Evolutionary conservation across 1,140 invertebrate species (phyloP).

Genomic region (Capitella teleta): DNA sequence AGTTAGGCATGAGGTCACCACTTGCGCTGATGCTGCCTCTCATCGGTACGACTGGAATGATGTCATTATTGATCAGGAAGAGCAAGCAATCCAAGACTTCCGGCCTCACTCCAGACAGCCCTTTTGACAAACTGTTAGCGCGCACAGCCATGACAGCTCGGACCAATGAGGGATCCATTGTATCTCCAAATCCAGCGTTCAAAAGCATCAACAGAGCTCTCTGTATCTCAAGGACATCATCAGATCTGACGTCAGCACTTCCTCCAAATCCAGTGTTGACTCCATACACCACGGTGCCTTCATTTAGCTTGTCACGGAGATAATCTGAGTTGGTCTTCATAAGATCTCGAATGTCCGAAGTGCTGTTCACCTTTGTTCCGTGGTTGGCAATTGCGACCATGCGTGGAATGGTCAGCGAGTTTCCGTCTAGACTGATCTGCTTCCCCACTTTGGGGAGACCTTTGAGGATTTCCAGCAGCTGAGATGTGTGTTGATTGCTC

Average conservation of each 20-base stretch:
- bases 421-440: too few species aligned
- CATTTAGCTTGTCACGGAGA: too few species aligned
- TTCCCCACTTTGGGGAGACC: too few species aligned
- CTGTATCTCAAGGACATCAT: conserved; percentile 4
- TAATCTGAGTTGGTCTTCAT: too few species aligned
- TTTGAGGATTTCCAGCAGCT: too few species aligned
- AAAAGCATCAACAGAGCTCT: conserved; percentile 2
- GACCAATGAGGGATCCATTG: background rate
- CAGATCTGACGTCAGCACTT: conserved; percentile 7
- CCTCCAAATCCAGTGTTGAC: conserved; percentile 11
- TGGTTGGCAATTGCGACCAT: too few species aligned
- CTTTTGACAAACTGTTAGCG: conserved; percentile 6
- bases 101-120: conserved; percentile 9
- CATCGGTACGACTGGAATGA: conserved; percentile 5
- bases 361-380: too few species aligned
- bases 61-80: conserved; percentile 6
- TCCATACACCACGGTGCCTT: conserved; percentile 6
- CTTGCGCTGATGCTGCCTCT: conserved; percentile 8
- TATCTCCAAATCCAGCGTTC: conserved; percentile 1
- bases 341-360: too few species aligned
- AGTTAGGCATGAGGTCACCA: conserved; percentile 8
- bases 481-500: too few species aligned
- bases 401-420: too few species aligned
- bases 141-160: conserved; percentile 7
- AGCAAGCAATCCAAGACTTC: conserved; percentile 7